These are phyloP conservation scores for Thunnus albacares DNA, from an alignment of 2,797 vertebrate genomes.

Conservation along the genomic window DNA sequence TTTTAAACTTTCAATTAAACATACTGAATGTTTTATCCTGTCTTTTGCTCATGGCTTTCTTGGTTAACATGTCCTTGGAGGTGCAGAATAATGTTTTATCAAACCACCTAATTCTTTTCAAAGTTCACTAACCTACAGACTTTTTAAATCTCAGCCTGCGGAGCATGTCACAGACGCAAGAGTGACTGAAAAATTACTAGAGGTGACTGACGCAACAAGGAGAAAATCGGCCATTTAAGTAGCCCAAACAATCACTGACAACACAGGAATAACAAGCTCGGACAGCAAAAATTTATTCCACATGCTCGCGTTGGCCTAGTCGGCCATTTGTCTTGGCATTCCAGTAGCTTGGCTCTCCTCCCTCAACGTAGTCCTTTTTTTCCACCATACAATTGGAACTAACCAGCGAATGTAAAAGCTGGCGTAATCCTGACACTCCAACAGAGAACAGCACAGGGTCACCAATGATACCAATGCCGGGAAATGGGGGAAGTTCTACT, in stretches of 20 bases:
- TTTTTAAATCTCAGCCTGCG: constrained; percentile 42
- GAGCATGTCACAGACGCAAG: constrained; percentile 57
- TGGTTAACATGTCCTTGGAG: constrained; percentile 24
- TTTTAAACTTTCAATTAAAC: constrained; percentile 9
- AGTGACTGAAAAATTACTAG: constrained; percentile 76
- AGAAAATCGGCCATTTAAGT: constrained; percentile 83
- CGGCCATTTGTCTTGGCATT: constrained; percentile 86
- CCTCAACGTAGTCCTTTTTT: constrained; percentile 71
- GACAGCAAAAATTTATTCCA: constrained; percentile 87
- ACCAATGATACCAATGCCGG: constrained; percentile 81
- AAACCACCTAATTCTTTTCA: constrained; percentile 43
- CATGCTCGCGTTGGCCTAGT: constrained; percentile 82
- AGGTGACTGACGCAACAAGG: constrained; percentile 82
- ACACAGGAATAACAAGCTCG: constrained; percentile 83
- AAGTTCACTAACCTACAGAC: constrained; percentile 43
- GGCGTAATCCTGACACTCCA: constrained; percentile 82
- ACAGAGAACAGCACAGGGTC: constrained; percentile 82
- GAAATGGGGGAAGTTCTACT: constrained; percentile 78
- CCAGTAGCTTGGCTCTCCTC: constrained; percentile 82
- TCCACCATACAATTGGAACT: constrained; percentile 81
- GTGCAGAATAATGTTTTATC: constrained; percentile 32
- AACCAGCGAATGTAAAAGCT: constrained; percentile 81
- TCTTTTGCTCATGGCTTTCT: constrained; percentile 6
- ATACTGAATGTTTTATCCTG: constrained; percentile 10
- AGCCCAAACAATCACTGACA: constrained; percentile 86